phyloP scores from a whole-genome alignment of 2,113 vertebrate genomes.

The Erpornis zantholeuca region DNA sequence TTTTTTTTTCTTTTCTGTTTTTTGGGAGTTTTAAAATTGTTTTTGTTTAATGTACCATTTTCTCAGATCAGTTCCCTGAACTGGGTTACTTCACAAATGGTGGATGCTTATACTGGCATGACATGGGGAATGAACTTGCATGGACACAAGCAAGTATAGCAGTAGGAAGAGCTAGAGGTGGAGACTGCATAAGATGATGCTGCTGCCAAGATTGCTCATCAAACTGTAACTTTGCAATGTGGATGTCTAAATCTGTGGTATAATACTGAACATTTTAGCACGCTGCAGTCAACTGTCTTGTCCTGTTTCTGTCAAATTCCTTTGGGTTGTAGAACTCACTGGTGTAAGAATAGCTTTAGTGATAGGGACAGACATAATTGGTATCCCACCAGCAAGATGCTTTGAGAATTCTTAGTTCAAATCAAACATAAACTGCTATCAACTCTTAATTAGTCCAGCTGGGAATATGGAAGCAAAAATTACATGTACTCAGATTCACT shows the following conservation, averaged over 20 bases:
- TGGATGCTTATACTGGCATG: neutral
- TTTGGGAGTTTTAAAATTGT: no score
- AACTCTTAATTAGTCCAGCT: neutral
- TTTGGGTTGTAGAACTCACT: neutral
- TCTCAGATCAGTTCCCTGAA: neutral
- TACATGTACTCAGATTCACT: neutral
- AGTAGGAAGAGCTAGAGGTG: neutral
- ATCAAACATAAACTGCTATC: constrained; percentile 23
- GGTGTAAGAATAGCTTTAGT: neutral
- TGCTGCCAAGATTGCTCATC: neutral
- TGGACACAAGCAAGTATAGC: neutral
- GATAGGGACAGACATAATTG: neutral
- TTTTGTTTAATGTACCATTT: neutral
- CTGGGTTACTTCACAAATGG: neutral
- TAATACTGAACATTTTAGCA: neutral
- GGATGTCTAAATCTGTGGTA: neutral
- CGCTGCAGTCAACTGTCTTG: neutral
- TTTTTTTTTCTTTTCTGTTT: neutral
- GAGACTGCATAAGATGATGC: neutral
- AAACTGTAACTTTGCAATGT: neutral
- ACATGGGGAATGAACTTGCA: neutral
- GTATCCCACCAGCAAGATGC: neutral
- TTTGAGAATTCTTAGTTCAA: constrained; percentile 28
- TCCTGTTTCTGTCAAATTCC: neutral
- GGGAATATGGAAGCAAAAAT: constrained; percentile 3